Conservation (phyloP, 2,888 invertebrate genomes). For the Ectemnius lituratus region DNA sequence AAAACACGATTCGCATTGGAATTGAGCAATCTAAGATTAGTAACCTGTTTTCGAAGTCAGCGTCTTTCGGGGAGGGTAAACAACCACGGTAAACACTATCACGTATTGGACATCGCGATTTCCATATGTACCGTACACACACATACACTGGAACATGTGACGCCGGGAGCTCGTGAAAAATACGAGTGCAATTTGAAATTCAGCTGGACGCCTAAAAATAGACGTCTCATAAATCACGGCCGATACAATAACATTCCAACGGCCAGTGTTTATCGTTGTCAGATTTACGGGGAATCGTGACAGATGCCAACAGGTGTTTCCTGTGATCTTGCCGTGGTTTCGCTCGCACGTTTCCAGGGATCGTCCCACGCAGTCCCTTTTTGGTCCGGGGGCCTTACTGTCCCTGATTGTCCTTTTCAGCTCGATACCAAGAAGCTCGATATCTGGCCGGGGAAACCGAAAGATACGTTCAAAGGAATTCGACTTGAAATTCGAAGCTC, state of each 20-base stretch:
- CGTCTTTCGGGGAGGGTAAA: background rate
- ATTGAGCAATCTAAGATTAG: no score
- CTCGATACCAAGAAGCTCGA: slow-evolving; percentile 8
- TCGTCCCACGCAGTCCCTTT: slow-evolving; percentile 35
- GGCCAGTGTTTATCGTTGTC: slow-evolving; percentile 22
- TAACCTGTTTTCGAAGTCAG: background rate
- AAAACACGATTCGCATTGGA: background rate
- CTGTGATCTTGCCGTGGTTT: slow-evolving; percentile 33
- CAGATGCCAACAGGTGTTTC: slow-evolving; percentile 54
- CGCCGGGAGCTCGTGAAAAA: background rate
- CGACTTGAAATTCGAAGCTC: no score
- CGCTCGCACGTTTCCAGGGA: slow-evolving; percentile 48
- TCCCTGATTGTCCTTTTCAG: background rate
- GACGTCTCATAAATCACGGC: slow-evolving; percentile 16
- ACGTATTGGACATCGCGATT: background rate
- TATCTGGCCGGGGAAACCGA: background rate
- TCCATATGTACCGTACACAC: slow-evolving; percentile 3
- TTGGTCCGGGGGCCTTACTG: no score
- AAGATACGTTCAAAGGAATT: no score
- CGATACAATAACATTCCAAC: slow-evolving; percentile 27
- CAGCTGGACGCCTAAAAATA: slow-evolving; percentile 20
- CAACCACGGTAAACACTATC: background rate
- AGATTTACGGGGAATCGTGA: slow-evolving; percentile 46
- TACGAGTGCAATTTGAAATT: slow-evolving; percentile 3
- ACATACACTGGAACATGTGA: background rate